Evolutionary conservation across 2,888 invertebrate genomes (phyloP), one percentile per base, ranked within the genome.

Genomic region (Nycteola revayana): DNA sequence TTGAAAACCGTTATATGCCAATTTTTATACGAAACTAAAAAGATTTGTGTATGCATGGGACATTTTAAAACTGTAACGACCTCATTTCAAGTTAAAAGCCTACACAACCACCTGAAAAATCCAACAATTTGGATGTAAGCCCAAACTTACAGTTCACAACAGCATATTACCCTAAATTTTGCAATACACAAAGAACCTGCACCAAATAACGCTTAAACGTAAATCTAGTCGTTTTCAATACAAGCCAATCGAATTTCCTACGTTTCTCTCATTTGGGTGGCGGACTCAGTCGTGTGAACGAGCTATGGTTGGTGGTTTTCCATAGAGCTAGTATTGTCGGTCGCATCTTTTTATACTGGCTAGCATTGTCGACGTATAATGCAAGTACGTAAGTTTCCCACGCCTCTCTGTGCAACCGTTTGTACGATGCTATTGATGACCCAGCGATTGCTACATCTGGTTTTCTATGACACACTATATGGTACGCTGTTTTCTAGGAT

Each of bases 261-360:
- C 30, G 33, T 31, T 38, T 31, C 36, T 44, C 25, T 32, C 37
- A 31, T 45, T 48, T 32, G 28, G 43, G 31, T 49, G 52, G 42
- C 49, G 48, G 41, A 40, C 31, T 32, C 41, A 32, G 42, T 52
- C 68, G 70, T 75, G 74, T 72, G 74, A 77, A 73, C 62, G 42
- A 42, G 51, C 42, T 59, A 66, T 65, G 66, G 71, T 73, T 55
- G 47, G 70, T 69, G 73, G 71, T 73, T 79, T 78, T 75, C 69
- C 74, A 72, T 68, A 57, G 64, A 49, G 55, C 53, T 41, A 53
- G 65, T 58, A 77, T 80, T 82, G 82, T 80, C 43, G 41, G 55
- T 39, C 66, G 48, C 70, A 70, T 77, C 70, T 82, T 79, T 83
- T 80, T 77, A 68, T 81, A 56, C 60, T 39, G 62, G 64, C 46